These are phyloP conservation scores for Sclerurus mexicanus DNA, from an alignment of 2,113 vertebrate species.

Conservation along the genomic window DNA sequence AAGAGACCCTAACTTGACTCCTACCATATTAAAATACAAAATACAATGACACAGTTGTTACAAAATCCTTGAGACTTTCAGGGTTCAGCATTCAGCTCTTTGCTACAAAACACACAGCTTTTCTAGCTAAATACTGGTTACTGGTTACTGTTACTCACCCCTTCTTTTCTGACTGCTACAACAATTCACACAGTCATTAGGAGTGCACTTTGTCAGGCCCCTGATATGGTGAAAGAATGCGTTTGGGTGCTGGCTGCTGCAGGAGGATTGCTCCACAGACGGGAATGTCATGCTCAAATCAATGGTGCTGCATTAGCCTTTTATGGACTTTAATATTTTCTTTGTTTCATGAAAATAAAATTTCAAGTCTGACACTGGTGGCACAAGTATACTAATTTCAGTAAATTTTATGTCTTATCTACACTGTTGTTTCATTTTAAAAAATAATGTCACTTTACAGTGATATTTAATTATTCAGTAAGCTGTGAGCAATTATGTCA, in stretches of 20 bases:
- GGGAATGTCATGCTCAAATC: neutral
- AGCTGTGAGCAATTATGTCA: neutral
- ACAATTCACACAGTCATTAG: neutral
- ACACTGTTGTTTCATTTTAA: neutral
- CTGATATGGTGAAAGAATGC: neutral
- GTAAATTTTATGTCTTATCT: neutral
- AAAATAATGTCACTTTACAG: neutral
- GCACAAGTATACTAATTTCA: neutral
- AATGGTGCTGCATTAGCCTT: neutral
- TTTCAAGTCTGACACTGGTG: neutral
- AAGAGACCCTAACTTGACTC: neutral
- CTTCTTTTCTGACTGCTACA: neutral
- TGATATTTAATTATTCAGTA: neutral
- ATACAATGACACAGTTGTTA: neutral
- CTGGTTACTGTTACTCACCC: neutral
- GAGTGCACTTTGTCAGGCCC: neutral
- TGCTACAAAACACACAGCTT: neutral
- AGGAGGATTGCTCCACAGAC: neutral
- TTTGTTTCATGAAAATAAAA: neutral
- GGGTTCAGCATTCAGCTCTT: neutral
- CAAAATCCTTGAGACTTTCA: neutral
- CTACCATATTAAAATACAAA: neutral
- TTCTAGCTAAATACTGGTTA: neutral
- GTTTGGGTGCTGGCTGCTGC: neutral
- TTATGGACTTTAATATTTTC: neutral